Conservation (phyloP, 2,113 vertebrate genomes). For the Mormyrus iriodes region DNA sequence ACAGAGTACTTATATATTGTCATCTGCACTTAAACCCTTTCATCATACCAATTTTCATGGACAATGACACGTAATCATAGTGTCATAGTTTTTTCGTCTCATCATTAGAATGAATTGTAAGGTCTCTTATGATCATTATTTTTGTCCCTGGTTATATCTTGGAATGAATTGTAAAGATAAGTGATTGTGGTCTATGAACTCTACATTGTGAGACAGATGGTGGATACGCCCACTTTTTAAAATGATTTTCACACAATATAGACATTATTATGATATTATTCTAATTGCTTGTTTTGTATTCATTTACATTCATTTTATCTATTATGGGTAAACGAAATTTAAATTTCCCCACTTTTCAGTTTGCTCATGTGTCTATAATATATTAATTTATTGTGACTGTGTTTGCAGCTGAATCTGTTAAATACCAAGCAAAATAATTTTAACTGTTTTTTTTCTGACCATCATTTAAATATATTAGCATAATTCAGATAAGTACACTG, state of each 20-base stretch:
- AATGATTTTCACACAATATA: neutral
- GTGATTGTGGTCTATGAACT: neutral
- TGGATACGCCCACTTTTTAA: neutral
- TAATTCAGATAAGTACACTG: neutral
- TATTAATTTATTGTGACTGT: neutral
- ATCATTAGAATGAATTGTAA: neutral
- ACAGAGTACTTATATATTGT: neutral
- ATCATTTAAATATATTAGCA: neutral
- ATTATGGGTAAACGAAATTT: neutral
- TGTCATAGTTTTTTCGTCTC: neutral
- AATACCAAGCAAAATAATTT: neutral
- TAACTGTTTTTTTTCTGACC: neutral
- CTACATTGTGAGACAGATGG: neutral
- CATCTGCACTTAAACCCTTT: neutral
- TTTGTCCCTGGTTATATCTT: neutral
- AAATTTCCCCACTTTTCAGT: neutral
- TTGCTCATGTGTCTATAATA: neutral
- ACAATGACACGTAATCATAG: neutral
- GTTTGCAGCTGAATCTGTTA: neutral
- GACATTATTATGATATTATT: neutral
- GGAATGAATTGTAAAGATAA: neutral
- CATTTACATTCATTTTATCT: neutral
- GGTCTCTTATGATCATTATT: neutral
- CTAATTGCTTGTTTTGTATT: neutral
- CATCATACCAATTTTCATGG: neutral